Evolutionary conservation across 1,140 invertebrate species (phyloP), one percentile per base, ranked within the genome.

Genomic region (Onthophagus taurus): DNA sequence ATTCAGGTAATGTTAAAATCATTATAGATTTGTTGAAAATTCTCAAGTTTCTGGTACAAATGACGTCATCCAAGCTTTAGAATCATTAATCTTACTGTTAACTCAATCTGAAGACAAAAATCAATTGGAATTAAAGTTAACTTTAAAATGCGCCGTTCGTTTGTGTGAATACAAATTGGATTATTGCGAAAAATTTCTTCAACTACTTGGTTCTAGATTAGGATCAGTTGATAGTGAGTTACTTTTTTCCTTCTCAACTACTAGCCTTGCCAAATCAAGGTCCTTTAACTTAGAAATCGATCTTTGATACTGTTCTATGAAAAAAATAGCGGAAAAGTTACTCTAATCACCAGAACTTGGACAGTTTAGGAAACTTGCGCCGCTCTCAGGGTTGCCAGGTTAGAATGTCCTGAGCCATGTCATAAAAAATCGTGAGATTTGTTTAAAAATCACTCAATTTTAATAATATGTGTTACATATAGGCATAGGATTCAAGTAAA

Each of bases 11-110:
- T 17, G 3, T n/a, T 21, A 14, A 36, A 7, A 6, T 26, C 11
- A 34, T 31, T 55, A 45, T 44, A 83, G 81, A 53, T 82, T 80
- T 45, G 71, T 78, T 58, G 80, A 83, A 63, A 67, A 65, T 23
- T 56, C 81, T 12, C 75, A 77, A 19, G 74, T 75, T 9, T 70
- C 74, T 43, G 72, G 73, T n/a, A 68, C 72, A 1, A 68, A 77
- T 31, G 73, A 81, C 50, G 64, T 81, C 3, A 75, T 80, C 48
- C 67, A 76, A 26, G 75, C 75, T 17, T 62, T 85, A 7, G 81
- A 87, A 61, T 79, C 80, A 4, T 58, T 86, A 13, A 78, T 86
- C 7, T 70, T 85, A n/a, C 60, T 82, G 1, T 63, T 84, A 1
- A 64, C 59, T 18, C 58, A 47, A 42, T 51, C 57, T 3, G 65